These are phyloP conservation scores for Willisornis vidua DNA, from an alignment of 2,113 vertebrate species.

Conservation along the genomic window DNA sequence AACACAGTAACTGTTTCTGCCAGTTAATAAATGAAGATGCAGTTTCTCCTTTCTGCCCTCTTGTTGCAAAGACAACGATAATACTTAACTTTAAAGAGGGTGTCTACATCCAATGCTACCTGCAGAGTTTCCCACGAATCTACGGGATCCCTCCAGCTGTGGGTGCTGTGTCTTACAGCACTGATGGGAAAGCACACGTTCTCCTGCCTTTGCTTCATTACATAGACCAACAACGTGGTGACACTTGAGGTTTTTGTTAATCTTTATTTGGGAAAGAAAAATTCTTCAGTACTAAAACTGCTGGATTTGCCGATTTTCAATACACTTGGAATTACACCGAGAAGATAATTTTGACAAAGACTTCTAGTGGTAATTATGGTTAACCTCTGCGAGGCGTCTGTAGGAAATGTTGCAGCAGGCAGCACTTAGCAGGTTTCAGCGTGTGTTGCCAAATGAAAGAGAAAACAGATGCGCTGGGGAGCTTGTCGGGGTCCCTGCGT, in stretches of 20 bases:
- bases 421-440: fast-evolving
- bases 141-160: fast-evolving
- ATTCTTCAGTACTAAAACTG: background rate
- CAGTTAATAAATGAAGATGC: background rate
- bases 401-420: background rate
- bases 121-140: background rate
- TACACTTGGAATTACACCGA: background rate
- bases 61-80: background rate
- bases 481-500: too few relatives aligned
- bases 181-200: background rate
- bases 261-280: background rate
- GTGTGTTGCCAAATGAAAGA: fast-evolving
- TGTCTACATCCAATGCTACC: background rate
- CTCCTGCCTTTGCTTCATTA: background rate
- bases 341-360: background rate
- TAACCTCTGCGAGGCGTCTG: background rate
- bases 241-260: background rate
- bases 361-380: background rate
- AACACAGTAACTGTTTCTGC: background rate
- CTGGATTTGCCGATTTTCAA: background rate
- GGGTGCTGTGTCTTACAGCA: background rate
- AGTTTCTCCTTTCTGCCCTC: background rate
- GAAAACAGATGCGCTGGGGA: background rate
- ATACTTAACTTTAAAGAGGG: background rate
- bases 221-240: background rate